A percentile compares a stretch with the other conserved stretches of the same genome.
phyloP scores from a whole-genome alignment of 2,113 vertebrate genomes.

The Lophius piscatorius region DNA sequence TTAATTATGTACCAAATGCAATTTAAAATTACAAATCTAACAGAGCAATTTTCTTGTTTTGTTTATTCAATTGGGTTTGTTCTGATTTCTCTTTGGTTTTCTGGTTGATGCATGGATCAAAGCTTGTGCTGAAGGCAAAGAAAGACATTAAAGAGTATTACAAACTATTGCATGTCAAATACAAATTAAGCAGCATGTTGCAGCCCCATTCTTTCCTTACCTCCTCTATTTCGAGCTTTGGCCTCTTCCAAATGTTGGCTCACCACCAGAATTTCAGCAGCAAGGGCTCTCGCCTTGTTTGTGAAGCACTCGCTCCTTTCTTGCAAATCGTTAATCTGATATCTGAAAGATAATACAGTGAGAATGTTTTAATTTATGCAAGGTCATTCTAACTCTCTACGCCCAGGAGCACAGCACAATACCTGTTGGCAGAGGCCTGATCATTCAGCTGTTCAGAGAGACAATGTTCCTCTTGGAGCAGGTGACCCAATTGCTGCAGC shows the following conservation, averaged over 20 bases:
- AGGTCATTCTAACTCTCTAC: background rate
- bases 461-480: constrained; percentile 43
- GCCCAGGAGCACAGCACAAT: background rate
- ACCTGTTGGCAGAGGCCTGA: constrained; percentile 33
- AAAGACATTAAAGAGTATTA: constrained; percentile 3
- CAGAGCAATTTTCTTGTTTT: background rate
- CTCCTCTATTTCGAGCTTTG: constrained; percentile 12
- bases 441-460: constrained; percentile 40
- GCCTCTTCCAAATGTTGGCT: constrained; percentile 30
- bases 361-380: background rate
- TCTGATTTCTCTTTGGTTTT: constrained; percentile 28
- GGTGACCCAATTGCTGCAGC: constrained; percentile 52
- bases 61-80: constrained; percentile 5
- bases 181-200: background rate
- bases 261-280: constrained; percentile 43
- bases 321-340: constrained; percentile 20
- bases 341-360: constrained; percentile 29
- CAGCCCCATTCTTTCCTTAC: constrained; percentile 22
- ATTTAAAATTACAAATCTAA: constrained; percentile 19
- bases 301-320: constrained; percentile 12
- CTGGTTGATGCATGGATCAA: background rate
- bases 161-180: background rate
- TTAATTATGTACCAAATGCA: background rate
- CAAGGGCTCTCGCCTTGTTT: constrained; percentile 31
- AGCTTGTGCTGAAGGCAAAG: constrained; percentile 41